Conservation (phyloP, 2,113 vertebrate genomes). For the Microtus montanus region DNA sequence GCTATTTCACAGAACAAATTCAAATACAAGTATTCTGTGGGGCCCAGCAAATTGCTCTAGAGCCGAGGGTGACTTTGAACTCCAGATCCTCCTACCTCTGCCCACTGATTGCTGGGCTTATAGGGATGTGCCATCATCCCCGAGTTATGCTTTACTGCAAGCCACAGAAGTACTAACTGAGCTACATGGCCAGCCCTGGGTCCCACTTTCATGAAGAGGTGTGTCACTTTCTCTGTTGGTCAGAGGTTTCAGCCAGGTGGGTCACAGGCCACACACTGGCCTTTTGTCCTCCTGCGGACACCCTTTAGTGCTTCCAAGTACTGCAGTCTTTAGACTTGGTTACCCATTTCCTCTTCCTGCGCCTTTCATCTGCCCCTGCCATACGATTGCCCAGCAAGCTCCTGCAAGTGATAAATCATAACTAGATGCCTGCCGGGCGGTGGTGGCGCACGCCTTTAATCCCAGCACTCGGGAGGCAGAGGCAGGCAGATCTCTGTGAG, state of each 20-base stretch:
- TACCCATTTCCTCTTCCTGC: neutral
- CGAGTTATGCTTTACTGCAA: neutral
- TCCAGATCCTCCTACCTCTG: neutral
- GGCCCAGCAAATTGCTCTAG: neutral
- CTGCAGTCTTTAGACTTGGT: neutral
- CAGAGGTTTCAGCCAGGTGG: neutral
- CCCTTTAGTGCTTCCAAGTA: neutral
- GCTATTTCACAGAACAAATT: neutral
- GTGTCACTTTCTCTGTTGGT: neutral
- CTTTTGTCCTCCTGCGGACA: neutral
- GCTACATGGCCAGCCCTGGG: neutral
- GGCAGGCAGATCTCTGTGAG: too few species aligned
- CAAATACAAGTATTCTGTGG: neutral
- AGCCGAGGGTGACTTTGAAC: neutral
- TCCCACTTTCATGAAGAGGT: neutral
- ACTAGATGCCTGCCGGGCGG: neutral
- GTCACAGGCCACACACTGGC: neutral
- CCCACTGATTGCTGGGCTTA: neutral
- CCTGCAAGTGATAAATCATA: neutral
- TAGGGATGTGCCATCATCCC: neutral
- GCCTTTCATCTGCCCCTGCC: neutral
- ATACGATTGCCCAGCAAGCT: neutral
- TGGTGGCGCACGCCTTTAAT: too few species aligned
- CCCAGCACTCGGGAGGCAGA: too few species aligned
- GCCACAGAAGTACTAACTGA: neutral